Conservation (phyloP, 2,797 vertebrate genomes). For the Notolepis coatsorum region DNA sequence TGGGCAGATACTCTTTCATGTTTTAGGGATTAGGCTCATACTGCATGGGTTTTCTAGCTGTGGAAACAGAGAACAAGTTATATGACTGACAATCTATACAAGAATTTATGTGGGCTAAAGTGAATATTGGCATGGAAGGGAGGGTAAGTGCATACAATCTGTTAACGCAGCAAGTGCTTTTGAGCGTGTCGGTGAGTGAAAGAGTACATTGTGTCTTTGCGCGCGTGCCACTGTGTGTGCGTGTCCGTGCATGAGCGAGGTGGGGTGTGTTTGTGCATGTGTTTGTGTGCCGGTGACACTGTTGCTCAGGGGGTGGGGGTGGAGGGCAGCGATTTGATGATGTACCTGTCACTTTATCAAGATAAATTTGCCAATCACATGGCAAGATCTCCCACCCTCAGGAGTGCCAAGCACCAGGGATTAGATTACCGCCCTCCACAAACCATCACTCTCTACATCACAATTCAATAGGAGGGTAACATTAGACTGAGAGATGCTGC, state of each 20-base stretch:
- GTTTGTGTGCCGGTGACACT: conserved; percentile 52
- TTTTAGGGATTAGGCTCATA: conserved; percentile 58
- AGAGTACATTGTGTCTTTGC: conserved; percentile 18
- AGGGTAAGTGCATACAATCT: conserved; percentile 4
- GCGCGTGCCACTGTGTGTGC: conserved; percentile 9
- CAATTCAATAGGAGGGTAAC: conserved; percentile 60
- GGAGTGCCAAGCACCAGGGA: conserved; percentile 60
- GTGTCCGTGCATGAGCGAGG: background rate
- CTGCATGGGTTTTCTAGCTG: conserved; percentile 61
- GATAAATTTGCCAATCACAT: conserved; percentile 75
- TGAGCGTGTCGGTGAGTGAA: background rate
- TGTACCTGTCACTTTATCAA: conserved; percentile 73
- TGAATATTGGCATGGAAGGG: background rate
- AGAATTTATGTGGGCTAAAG: conserved; percentile 29
- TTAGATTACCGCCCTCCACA: conserved; percentile 78
- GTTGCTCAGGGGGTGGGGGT: conserved; percentile 35
- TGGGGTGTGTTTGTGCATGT: conserved; percentile 29
- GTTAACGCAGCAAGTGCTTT: background rate
- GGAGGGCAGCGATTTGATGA: conserved; percentile 43
- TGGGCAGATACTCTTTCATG: conserved; percentile 64
- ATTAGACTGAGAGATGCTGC: conserved; percentile 17
- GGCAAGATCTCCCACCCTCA: conserved; percentile 64
- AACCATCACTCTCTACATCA: conserved; percentile 73
- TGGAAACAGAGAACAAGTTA: conserved; percentile 5
- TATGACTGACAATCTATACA: conserved; percentile 50